phyloP scores from a whole-genome alignment of 2,888 invertebrate genomes.

The Graphium colonna region DNA sequence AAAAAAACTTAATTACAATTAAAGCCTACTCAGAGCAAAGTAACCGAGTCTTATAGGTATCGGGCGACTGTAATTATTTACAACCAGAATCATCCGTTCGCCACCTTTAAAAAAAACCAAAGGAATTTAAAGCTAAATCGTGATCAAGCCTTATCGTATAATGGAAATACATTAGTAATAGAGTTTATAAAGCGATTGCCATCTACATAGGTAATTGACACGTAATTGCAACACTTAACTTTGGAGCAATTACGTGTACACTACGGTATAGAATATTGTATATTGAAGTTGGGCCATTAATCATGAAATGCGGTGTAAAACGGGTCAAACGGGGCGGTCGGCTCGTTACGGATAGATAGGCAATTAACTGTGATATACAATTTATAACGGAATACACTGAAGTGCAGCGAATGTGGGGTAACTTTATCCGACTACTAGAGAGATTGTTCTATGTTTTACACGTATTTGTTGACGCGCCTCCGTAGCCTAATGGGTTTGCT shows the following conservation, averaged over 20 bases:
- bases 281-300: slow-evolving; percentile 53
- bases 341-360: slow-evolving; percentile 62
- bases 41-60: no score
- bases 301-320: slow-evolving; percentile 56
- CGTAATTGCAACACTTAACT: slow-evolving; percentile 40
- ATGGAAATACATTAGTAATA: slow-evolving; percentile 14
- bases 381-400: slow-evolving; percentile 13
- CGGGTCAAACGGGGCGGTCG: slow-evolving; percentile 44
- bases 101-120: no score
- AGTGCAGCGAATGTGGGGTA: neutral
- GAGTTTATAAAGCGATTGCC: slow-evolving; percentile 13
- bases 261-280: slow-evolving; percentile 53
- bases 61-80: no score
- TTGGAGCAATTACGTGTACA: slow-evolving; percentile 48
- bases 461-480: no score
- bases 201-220: slow-evolving; percentile 37
- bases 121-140: no score
- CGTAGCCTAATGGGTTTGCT: no score
- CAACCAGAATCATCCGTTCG: no score
- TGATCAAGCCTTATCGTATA: slow-evolving; percentile 7
- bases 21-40: no score
- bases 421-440: neutral
- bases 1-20: no score
- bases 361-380: slow-evolving; percentile 56
- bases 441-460: no score